Evolutionary conservation across 2,888 invertebrate species (phyloP).

Genomic region (Pterobdella sp.): DNA sequence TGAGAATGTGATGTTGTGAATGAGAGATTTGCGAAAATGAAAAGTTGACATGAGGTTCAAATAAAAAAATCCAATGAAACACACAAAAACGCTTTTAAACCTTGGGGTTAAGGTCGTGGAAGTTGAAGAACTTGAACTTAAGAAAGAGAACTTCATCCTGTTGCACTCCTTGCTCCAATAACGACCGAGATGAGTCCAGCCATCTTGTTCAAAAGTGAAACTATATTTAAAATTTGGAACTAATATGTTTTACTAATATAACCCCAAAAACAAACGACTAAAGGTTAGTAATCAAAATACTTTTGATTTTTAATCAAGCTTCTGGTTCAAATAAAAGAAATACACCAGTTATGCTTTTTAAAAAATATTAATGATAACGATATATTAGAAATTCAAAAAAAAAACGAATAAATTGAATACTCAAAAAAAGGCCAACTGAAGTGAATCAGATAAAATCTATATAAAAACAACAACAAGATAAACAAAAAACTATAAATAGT

Average conservation of each 20-base stretch:
- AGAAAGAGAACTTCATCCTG: conserved; percentile 78
- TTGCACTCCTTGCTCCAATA: conserved; percentile 95
- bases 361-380: no score
- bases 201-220: conserved; percentile 60
- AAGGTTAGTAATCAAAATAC: no score
- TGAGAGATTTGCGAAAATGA: neutral
- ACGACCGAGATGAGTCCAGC: conserved; percentile 91
- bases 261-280: neutral
- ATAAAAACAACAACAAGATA: no score
- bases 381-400: no score
- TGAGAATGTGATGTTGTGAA: neutral
- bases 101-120: conserved; percentile 94
- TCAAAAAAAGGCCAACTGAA: no score
- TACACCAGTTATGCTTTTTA: no score
- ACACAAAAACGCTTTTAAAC: conserved; percentile 41
- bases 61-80: neutral
- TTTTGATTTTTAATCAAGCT: no score
- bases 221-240: neutral
- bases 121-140: conserved; percentile 84
- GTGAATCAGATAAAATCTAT: no score
- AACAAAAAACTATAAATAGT: no score
- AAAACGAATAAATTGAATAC: no score
- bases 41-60: neutral
- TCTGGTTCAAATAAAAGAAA: no score
- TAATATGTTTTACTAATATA: neutral